Conservation (phyloP, 2,888 invertebrate genomes). For the Zelleria hepariella region DNA sequence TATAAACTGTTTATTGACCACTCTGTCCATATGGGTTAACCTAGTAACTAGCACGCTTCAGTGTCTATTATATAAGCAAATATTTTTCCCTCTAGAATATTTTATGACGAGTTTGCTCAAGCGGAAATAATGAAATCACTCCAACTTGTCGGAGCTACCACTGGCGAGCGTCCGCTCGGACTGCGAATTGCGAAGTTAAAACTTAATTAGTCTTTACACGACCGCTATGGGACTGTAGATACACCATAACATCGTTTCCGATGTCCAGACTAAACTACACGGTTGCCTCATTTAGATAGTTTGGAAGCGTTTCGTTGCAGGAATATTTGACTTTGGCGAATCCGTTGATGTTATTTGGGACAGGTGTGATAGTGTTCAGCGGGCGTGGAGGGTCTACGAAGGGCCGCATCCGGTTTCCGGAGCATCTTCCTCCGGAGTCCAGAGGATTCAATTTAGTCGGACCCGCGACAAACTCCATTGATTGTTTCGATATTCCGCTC, state of each 20-base stretch:
- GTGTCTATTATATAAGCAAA: background rate
- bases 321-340: background rate
- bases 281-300: background rate
- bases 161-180: background rate
- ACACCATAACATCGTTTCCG: background rate
- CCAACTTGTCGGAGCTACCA: background rate
- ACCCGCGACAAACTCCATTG: slow-evolving; percentile 61
- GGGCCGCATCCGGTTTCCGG: slow-evolving; percentile 58
- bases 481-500: slow-evolving; percentile 68
- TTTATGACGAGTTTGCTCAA: background rate
- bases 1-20: background rate
- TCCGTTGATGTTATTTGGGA: background rate
- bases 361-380: background rate
- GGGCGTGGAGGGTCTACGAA: slow-evolving; percentile 24
- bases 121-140: background rate
- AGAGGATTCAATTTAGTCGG: slow-evolving; percentile 57
- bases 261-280: background rate
- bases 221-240: background rate
- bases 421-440: slow-evolving; percentile 20
- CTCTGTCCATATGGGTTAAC: background rate
- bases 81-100: background rate
- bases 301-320: background rate
- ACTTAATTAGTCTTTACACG: background rate
- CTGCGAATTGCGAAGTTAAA: background rate
- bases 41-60: background rate